Base-by-base conservation (phyloP, 2,888 invertebrate species). In the Cyclophora punctaria region DNA sequence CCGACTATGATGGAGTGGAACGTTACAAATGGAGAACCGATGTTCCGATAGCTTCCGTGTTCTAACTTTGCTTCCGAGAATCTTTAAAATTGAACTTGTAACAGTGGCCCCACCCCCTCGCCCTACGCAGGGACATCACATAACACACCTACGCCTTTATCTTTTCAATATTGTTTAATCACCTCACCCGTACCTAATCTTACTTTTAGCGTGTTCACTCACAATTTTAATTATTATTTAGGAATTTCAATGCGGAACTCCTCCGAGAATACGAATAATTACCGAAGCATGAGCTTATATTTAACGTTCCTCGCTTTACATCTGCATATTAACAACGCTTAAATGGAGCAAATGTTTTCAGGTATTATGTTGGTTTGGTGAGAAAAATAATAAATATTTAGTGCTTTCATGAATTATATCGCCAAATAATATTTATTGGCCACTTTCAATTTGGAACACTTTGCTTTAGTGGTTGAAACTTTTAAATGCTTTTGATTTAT, bases 51-150 rank as follows among this genome's bases (percentile, higher is more conserved):
- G 49, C 45, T 52, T 53, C 56, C 48, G 51, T 49, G 57, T 37
- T 4, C 37, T 1, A 37, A 5, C 53, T 41, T 49, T 48, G 48
- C 50, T 47, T 55, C 44, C 49, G 41, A 52, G 50, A 54, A 53
- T 49, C 55, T 57, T 54, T 49, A 51, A 54, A 56, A 57, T 60
- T 56, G 53, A 57, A 50, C 57, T 49, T 47, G 44, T 51, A 50
- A 50, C 52, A 54, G 54, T 58, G 56, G 53, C 52, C 53, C 56
- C 56, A 53, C 55, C 58, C 54, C 48, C 49, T 49, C 47, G 43
- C 47, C 45, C 48, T 43, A 37, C 46, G 34, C 43, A 43, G 41
- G 44, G 5, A 37, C 37, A 37, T 5, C 37, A 37, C 20, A 20
- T 41, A 20, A 5, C 20, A 43, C 7, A 5, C 20, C 47, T 42